Base-by-base conservation (phyloP, 2,797 vertebrate genomes). In the Spinus olivaceus region DNA sequence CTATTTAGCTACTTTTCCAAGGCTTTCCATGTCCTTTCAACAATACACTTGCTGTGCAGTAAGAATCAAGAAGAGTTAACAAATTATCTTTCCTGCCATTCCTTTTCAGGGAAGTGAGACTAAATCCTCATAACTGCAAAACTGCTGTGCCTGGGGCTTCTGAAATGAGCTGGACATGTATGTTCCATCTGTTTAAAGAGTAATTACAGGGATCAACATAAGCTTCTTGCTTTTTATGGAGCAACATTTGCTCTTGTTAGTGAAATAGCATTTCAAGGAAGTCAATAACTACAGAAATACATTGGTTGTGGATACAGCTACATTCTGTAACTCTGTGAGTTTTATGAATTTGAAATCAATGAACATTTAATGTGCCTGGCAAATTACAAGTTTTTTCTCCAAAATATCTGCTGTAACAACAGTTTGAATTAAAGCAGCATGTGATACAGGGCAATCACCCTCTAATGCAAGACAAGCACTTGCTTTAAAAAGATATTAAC, bases 181-280 rank as follows among this genome's bases (percentile, higher is more conserved):
- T 42, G n/a, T 70, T 91, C 65, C 71, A 88, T 90, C 82, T 95
- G 63, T 71, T 86, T 80, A 25, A 90, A 76, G 81, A 81, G 80
- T 81, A 91, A 92, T 95, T 85, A 93, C 67, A 94, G 53, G 53
- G 44, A 88, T 93, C 71, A 95, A 67, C 81, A 90, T 77, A 88
- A 95, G 91, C 74, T 64, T 59, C 46, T 92, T 64, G 63, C 54
- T 94, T 92, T 93, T 94, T 90, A 85, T 77, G 63, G 80, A 90
- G 74, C 46, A 90, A 92, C 60, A 69, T 81, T 95, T 90, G 66
- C 37, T 83, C 39, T 81, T 88, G 81, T 46, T 92, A 93, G 47
- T 42, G 42, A 88, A 92, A 92, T 0, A 66, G 16, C 42, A 82
- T 79, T 84, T 86, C 41, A 72, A 82, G 28, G 41, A n/a, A 86